Percentiles rank a stretch among this genome's conserved stretches.
These are phyloP conservation scores for Tenthredo notha DNA, from an alignment of 2,888 invertebrate species.

Conservation along the genomic window DNA sequence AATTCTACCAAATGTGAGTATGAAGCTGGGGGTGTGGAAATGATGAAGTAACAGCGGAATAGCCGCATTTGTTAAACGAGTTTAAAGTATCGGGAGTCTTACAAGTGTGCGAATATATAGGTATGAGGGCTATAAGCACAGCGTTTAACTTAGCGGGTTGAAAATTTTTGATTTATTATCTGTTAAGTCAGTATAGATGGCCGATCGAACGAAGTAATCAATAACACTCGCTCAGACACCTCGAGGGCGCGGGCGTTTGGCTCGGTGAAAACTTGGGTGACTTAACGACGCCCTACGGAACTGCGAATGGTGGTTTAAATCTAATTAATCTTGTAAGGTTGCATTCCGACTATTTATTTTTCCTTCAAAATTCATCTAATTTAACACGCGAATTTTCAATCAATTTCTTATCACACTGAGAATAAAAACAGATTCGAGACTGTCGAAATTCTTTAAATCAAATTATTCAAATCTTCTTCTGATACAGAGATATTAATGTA, in stretches of 20 bases:
- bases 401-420: not conserved
- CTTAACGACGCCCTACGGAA: conserved; percentile 27
- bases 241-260: conserved; percentile 30
- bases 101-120: not conserved
- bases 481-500: not conserved
- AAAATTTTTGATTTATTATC: conserved; percentile 50
- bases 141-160: conserved; percentile 39
- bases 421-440: too few relatives aligned
- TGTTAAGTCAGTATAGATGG: conserved; percentile 23
- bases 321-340: conserved; percentile 44
- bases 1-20: not conserved
- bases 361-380: conserved; percentile 15
- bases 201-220: conserved; percentile 43
- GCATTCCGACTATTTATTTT: conserved; percentile 21
- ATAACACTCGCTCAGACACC: conserved; percentile 43
- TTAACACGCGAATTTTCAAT: conserved; percentile 4
- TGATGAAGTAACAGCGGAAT: conserved; percentile 15
- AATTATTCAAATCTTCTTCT: not conserved
- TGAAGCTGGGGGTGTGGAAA: not conserved
- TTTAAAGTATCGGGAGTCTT: conserved; percentile 10
- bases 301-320: conserved; percentile 44
- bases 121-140: conserved; percentile 14
- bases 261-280: conserved; percentile 47
- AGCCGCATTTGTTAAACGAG: conserved; percentile 14
- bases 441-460: not conserved